Base-by-base conservation (phyloP, 2,888 invertebrate genomes). In the Herminia tarsipennalis region DNA sequence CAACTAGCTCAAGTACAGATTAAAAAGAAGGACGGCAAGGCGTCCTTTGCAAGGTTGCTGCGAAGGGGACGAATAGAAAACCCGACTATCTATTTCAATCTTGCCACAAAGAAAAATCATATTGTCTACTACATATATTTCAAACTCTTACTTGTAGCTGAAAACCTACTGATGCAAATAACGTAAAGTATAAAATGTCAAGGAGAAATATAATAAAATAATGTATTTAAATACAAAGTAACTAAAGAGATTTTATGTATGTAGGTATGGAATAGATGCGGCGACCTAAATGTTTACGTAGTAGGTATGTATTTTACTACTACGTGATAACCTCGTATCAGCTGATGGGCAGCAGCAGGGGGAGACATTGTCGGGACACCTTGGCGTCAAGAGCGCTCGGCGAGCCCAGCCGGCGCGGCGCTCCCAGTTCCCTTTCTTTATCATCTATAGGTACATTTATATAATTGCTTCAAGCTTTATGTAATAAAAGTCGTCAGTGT, bases 401-500 rank as follows among this genome's bases (percentile, higher is more conserved):
- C 5, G 41, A 40, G 54, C 59, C n/a, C 57, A 74, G 71, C 67
- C 76, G 41, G 70, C 70, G 65, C 58, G 76, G 72, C 71, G 67
- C 60, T 46, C 16, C 14, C 12, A 12, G 51, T 43, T 35, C 42
- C 43, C 50, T 9, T 35, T 33, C 37, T 47, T 39, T 39, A 35
- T 52, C 46, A 46, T 18, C 44, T 22, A 22, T 30, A 39, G 12
- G 3, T 32, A 3, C 25, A 24, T 25, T 30, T 10, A 17, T 14
- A 13, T 22, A 13, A 33, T 21, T n/a, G n/a, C n/a, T n/a, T n/a
- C n/a, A n/a, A n/a, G n/a, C n/a, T n/a, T n/a, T n/a, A n/a, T n/a
- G n/a, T n/a, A n/a, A n/a, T n/a, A n/a, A n/a, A n/a, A n/a, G n/a
- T n/a, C n/a, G n/a, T n/a, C n/a, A n/a, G n/a, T n/a, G n/a, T n/a